These are phyloP conservation scores for Ceyx margarethae DNA, from an alignment of 2,113 vertebrate species.

Conservation along the genomic window DNA sequence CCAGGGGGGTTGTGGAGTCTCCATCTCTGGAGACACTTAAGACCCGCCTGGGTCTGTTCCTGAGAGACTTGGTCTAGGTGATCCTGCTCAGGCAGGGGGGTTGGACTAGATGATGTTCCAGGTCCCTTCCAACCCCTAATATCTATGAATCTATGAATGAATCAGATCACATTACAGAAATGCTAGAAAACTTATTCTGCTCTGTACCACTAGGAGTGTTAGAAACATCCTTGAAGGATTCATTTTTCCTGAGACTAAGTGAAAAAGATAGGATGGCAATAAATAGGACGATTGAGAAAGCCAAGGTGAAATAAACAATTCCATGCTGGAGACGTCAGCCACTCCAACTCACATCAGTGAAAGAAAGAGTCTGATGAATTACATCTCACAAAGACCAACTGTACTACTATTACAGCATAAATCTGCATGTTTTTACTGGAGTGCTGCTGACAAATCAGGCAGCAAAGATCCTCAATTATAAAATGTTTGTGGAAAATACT, in stretches of 20 bases:
- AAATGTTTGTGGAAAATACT: constrained; percentile 45
- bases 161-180: neutral
- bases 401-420: constrained; percentile 23
- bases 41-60: no score
- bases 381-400: constrained; percentile 3
- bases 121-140: no score
- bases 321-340: neutral
- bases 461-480: neutral
- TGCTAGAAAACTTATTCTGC: neutral
- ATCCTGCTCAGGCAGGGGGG: no score
- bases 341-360: neutral
- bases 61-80: no score
- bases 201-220: neutral
- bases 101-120: no score
- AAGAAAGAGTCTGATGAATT: neutral
- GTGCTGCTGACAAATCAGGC: constrained; percentile 25
- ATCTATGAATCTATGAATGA: no score
- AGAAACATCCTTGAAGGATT: constrained; percentile 2
- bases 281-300: neutral
- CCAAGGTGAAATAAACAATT: constrained; percentile 4
- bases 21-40: no score
- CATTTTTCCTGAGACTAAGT: neutral
- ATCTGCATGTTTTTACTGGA: constrained; percentile 49
- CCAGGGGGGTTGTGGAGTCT: no score
- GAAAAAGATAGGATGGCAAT: neutral